A percentile compares a stretch with the other conserved stretches of the same genome.
Evolutionary conservation across 64 coral and sea anemone species (phyloP).

Genomic region (Platygyra sinensis): DNA sequence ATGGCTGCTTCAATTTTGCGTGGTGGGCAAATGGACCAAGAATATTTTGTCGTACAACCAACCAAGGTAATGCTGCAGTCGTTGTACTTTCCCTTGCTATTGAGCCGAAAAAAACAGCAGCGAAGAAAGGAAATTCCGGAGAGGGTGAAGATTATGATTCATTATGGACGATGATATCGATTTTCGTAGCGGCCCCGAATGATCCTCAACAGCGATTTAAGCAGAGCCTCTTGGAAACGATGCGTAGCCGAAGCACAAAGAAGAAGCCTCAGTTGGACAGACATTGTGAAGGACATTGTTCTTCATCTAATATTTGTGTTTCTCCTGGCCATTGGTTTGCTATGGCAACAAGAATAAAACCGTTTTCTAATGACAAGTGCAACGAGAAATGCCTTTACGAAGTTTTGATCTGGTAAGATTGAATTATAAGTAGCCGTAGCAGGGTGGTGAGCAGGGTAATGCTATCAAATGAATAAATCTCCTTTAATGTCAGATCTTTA

Average conservation of each 20-base stretch:
- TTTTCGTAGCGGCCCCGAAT: not conserved
- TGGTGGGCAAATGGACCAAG: constrained; percentile 16
- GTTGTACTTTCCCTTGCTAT: constrained; percentile 9
- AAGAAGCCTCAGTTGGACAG: not conserved
- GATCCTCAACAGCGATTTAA: not conserved
- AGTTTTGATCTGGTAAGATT: not conserved
- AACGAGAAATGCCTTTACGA: not conserved
- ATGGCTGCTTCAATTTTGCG: constrained; percentile 33
- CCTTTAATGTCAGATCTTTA: no score
- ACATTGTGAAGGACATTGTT: not conserved
- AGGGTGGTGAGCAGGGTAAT: no score
- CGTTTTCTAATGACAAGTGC: not conserved
- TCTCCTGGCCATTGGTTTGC: not conserved
- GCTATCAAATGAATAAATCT: no score
- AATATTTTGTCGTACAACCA: constrained; percentile 34
- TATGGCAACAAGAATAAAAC: not conserved
- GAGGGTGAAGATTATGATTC: not conserved
- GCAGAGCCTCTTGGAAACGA: not conserved
- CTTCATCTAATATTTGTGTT: not conserved
- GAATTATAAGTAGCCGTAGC: not conserved
- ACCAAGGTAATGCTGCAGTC: constrained; percentile 16
- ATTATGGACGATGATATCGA: not conserved
- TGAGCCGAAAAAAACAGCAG: constrained; percentile 1
- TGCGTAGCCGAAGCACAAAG: not conserved
- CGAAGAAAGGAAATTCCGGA: not conserved